Evolutionary conservation across 1,140 invertebrate genomes (phyloP).

Genomic region (Dendrolimus kikuchii): DNA sequence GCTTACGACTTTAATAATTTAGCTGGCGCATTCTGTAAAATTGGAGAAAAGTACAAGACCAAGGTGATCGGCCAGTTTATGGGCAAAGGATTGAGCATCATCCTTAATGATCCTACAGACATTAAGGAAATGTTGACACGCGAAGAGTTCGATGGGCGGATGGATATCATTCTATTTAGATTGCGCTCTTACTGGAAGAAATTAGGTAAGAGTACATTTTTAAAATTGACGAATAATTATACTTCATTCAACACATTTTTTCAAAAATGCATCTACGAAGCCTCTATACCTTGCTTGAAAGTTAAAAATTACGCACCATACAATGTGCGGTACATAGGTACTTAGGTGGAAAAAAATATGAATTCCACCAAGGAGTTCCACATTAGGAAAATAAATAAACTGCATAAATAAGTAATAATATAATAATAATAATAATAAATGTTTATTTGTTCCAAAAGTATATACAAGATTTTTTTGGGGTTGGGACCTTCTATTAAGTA

Average conservation of each 20-base stretch:
- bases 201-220: slow-evolving; percentile 36
- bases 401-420: too few relatives aligned
- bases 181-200: slow-evolving; percentile 53
- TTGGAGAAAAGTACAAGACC: slow-evolving; percentile 44
- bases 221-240: slow-evolving; percentile 22
- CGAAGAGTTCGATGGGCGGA: slow-evolving; percentile 56
- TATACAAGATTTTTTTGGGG: too few relatives aligned
- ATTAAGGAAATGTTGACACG: slow-evolving; percentile 52
- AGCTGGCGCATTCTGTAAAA: slow-evolving; percentile 25
- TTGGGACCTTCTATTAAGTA: too few relatives aligned
- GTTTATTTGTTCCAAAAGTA: too few relatives aligned
- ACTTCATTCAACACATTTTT: too few relatives aligned
- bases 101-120: slow-evolving; percentile 44
- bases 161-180: slow-evolving; percentile 44
- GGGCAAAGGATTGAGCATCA: slow-evolving; percentile 36
- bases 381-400: too few relatives aligned
- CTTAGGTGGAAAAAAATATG: slow-evolving; percentile 22
- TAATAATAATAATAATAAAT: too few relatives aligned
- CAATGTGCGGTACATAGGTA: too few relatives aligned
- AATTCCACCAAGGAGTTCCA: too few relatives aligned
- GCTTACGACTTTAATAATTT: slow-evolving; percentile 34
- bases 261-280: too few relatives aligned
- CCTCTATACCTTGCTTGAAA: too few relatives aligned
- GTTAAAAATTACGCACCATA: too few relatives aligned
- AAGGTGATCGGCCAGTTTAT: slow-evolving; percentile 52